Conservation (phyloP, 2,888 invertebrate genomes). For the Drosophila hamatofila region DNA sequence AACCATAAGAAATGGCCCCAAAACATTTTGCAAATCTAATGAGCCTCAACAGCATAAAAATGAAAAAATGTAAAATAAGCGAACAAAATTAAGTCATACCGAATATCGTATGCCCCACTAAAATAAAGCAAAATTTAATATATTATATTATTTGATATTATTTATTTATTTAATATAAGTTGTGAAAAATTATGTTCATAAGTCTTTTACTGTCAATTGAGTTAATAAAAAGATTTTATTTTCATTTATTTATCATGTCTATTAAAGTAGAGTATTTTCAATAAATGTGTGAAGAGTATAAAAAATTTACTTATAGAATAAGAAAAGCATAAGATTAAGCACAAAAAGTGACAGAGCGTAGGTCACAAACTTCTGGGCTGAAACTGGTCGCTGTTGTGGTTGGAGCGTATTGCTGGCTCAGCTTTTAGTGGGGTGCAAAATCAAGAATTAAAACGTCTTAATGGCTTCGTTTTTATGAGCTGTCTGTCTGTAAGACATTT, state of each 20-base stretch:
- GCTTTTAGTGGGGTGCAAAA: constrained; percentile 74
- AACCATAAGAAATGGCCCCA: constrained; percentile 56
- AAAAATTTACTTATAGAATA: not conserved
- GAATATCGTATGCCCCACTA: constrained; percentile 17
- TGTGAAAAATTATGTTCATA: too few relatives aligned
- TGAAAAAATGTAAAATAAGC: constrained; percentile 38
- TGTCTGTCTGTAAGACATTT: constrained; percentile 33
- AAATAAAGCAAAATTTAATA: not conserved
- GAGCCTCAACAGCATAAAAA: constrained; percentile 85
- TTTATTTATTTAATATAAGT: too few relatives aligned
- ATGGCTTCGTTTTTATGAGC: constrained; percentile 74
- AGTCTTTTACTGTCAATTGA: too few relatives aligned
- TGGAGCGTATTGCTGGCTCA: constrained; percentile 38
- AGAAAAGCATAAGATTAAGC: constrained; percentile 53
- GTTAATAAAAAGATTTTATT: too few relatives aligned
- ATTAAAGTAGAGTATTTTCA: not conserved
- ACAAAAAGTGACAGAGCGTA: constrained; percentile 68
- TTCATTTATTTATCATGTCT: too few relatives aligned
- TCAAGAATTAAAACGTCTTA: constrained; percentile 82
- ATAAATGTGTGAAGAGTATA: constrained; percentile 19
- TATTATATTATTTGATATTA: too few relatives aligned
- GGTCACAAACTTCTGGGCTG: constrained; percentile 32
- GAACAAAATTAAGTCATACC: constrained; percentile 8
- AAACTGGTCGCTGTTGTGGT: constrained; percentile 11
- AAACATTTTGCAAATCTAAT: constrained; percentile 84